These are phyloP conservation scores for Crocallis elinguaria DNA, from an alignment of 2,888 invertebrate genomes.

Conservation along the genomic window DNA sequence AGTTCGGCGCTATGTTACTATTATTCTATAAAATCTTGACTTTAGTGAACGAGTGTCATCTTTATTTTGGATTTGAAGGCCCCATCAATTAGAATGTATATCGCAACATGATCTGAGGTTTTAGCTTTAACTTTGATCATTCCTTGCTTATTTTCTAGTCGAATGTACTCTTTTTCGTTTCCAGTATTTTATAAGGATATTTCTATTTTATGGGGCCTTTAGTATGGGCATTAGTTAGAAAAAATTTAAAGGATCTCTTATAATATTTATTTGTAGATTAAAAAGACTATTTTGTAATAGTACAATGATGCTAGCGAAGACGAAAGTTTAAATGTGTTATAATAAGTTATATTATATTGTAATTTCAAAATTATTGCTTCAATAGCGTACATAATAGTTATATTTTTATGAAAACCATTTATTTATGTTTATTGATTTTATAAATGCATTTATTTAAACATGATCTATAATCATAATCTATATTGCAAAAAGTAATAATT, in stretches of 20 bases:
- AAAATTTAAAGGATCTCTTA: conserved; percentile 62
- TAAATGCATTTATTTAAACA: conserved; percentile 40
- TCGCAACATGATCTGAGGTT: conserved; percentile 15
- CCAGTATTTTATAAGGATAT: not conserved
- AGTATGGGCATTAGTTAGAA: conserved; percentile 50
- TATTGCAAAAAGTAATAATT: not conserved
- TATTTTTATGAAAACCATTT: conserved; percentile 15
- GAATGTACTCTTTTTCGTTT: not conserved
- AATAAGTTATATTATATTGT: conserved; percentile 2
- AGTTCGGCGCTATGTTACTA: not conserved
- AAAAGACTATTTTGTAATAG: conserved; percentile 25
- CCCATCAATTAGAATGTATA: conserved; percentile 2
- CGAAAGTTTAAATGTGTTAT: conserved; percentile 14
- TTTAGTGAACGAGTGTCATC: not conserved
- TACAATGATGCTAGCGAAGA: conserved; percentile 27
- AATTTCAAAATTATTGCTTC: conserved; percentile 26
- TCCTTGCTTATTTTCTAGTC: conserved; percentile 26
- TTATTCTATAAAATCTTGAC: not conserved
- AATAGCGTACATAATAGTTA: conserved; percentile 6
- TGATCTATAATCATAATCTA: no score
- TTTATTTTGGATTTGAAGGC: not conserved
- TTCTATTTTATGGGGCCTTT: conserved; percentile 13
- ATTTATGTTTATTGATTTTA: conserved; percentile 26
- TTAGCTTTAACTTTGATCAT: conserved; percentile 15
- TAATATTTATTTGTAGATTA: conserved; percentile 47